Evolutionary conservation across 2,113 vertebrate genomes (phyloP).

Genomic region (Scolopax mira): DNA sequence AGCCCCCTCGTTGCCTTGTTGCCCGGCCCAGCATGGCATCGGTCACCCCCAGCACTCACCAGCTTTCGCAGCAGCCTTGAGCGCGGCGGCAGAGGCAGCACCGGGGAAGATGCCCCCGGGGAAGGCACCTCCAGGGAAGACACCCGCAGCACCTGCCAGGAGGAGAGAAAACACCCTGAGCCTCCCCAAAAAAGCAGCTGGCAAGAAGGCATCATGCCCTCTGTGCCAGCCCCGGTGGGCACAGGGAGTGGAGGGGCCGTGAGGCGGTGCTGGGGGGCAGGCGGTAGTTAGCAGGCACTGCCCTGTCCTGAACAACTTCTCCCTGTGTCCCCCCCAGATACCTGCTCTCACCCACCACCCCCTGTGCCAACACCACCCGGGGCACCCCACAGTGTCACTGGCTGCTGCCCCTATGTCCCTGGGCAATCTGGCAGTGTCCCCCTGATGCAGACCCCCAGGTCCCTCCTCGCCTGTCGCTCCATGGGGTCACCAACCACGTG

Average conservation of each 20-base stretch:
- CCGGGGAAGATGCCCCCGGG: constrained; percentile 48
- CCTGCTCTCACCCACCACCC: not conserved
- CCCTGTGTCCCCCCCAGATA: not conserved
- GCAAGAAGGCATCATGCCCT: not conserved
- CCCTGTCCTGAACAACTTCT: not conserved
- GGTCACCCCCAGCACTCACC: constrained; percentile 48
- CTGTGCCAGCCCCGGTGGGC: fast-evolving
- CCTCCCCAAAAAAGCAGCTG: fast-evolving
- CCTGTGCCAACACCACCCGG: not conserved
- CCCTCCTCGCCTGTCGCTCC: not conserved
- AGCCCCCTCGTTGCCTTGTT: not conserved
- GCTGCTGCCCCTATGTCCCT: not conserved
- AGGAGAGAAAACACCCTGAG: not conserved
- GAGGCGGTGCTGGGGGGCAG: not conserved
- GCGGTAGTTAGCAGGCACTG: not conserved
- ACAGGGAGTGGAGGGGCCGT: not conserved
- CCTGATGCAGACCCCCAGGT: not conserved
- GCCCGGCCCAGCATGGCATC: not conserved
- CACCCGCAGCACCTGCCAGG: not conserved
- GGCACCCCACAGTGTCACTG: not conserved
- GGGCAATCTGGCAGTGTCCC: not conserved
- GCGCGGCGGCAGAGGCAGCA: constrained; percentile 51
- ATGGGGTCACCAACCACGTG: not conserved
- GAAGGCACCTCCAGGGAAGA: constrained; percentile 42
- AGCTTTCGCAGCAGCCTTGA: constrained; percentile 77